phyloP scores from a whole-genome alignment of 1,140 invertebrate species.

The Sinella curviseta region DNA sequence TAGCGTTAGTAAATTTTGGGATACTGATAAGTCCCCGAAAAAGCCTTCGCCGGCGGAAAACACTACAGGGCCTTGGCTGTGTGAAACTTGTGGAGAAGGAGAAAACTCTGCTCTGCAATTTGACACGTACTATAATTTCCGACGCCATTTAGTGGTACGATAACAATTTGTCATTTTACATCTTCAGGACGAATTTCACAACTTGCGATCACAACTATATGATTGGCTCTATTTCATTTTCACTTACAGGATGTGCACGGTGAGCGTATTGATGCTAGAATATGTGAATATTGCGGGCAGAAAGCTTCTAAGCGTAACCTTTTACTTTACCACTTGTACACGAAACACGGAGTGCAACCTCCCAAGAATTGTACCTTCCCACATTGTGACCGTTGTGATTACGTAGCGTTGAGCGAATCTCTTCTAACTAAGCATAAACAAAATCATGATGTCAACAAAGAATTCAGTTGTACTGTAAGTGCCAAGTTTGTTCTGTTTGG shows the following conservation, averaged over 20 bases:
- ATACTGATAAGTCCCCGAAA: conserved; percentile 48
- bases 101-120: conserved; percentile 64
- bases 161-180: neutral
- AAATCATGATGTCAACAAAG: conserved; percentile 51
- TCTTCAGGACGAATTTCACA: no score
- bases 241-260: conserved; percentile 71
- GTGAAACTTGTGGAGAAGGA: conserved; percentile 66
- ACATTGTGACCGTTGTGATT: conserved; percentile 73
- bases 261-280: conserved; percentile 72
- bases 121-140: conserved; percentile 72
- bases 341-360: conserved; percentile 73
- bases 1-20: conserved; percentile 47
- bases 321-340: conserved; percentile 76
- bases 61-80: conserved; percentile 65
- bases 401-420: conserved; percentile 69
- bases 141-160: conserved; percentile 66
- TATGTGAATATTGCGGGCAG: conserved; percentile 82
- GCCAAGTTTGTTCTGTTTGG: neutral
- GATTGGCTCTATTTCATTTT: conserved; percentile 2
- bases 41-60: conserved; percentile 52
- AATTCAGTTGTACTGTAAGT: conserved; percentile 48
- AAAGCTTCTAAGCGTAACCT: conserved; percentile 73
- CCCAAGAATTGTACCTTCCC: conserved; percentile 69
- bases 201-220: neutral
- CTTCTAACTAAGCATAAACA: conserved; percentile 64